Evolutionary conservation across 2,888 invertebrate genomes (phyloP).

Genomic region (Fissipunctia ypsillon): DNA sequence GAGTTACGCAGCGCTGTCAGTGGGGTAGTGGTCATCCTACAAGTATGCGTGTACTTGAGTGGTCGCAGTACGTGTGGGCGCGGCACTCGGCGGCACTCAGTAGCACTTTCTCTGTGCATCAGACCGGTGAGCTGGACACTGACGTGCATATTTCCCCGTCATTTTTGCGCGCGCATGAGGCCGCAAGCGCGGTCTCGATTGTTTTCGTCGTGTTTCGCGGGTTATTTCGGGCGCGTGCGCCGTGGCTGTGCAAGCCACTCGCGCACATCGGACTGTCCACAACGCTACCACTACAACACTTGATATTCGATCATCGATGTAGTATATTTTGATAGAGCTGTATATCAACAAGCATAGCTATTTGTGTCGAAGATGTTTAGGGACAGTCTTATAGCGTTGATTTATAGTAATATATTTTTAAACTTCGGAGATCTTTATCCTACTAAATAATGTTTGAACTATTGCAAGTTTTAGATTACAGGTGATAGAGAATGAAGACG

Average conservation of each 20-base stretch:
- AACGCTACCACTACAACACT: slow-evolving; percentile 78
- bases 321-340: slow-evolving; percentile 55
- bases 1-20: slow-evolving; percentile 18
- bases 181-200: slow-evolving; percentile 86
- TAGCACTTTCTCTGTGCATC: slow-evolving; percentile 64
- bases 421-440: neutral
- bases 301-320: slow-evolving; percentile 76
- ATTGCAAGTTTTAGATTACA: slow-evolving; percentile 9
- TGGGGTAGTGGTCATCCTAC: slow-evolving; percentile 1
- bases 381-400: slow-evolving; percentile 13
- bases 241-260: slow-evolving; percentile 84
- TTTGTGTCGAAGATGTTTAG: slow-evolving; percentile 15
- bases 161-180: slow-evolving; percentile 86
- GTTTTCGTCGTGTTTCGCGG: slow-evolving; percentile 90
- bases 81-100: slow-evolving; percentile 57
- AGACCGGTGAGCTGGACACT: slow-evolving; percentile 63
- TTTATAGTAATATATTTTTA: slow-evolving; percentile 27
- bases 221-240: slow-evolving; percentile 87
- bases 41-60: slow-evolving; percentile 20
- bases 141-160: slow-evolving; percentile 83
- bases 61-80: slow-evolving; percentile 19
- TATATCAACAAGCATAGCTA: slow-evolving; percentile 34
- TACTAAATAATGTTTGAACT: slow-evolving; percentile 5
- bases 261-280: slow-evolving; percentile 83
- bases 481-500: neutral